phyloP scores from a whole-genome alignment of 2,113 vertebrate genomes.

The Garra rufa region DNA sequence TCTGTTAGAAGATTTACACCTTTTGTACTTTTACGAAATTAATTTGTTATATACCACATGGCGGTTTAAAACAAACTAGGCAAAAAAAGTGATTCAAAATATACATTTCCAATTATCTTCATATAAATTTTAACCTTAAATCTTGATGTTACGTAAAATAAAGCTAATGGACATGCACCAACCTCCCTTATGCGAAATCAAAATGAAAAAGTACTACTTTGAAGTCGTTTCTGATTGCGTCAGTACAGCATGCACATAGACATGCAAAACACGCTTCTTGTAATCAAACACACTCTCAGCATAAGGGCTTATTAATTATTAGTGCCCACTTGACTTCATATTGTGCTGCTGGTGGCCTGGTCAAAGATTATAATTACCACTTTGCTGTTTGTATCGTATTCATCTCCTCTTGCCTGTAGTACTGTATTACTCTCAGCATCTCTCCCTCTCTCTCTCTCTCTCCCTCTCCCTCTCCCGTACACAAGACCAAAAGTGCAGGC shows the following conservation, averaged over 20 bases:
- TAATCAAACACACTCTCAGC: slow-evolving; percentile 64
- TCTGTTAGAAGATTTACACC: neutral
- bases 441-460: slow-evolving; percentile 67
- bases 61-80: neutral
- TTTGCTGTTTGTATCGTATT: slow-evolving; percentile 92
- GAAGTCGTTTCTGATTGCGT: neutral
- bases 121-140: neutral
- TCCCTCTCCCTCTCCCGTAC: slow-evolving; percentile 85
- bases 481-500: slow-evolving; percentile 99
- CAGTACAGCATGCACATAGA: slow-evolving; percentile 4
- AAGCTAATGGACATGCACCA: neutral
- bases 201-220: neutral
- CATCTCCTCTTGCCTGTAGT: slow-evolving; percentile 89
- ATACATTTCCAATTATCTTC: neutral
- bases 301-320: slow-evolving; percentile 99
- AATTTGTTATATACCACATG: neutral
- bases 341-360: slow-evolving; percentile 93
- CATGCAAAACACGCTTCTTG: slow-evolving; percentile 44
- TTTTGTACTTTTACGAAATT: neutral
- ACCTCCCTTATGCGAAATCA: slow-evolving; percentile 58
- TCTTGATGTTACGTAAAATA: neutral
- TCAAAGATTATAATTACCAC: slow-evolving; percentile 96
- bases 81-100: neutral
- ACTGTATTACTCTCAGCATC: slow-evolving; percentile 87
- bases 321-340: slow-evolving; percentile 93